A percentile compares a stretch with the other conserved stretches of the same genome.
phyloP scores from a whole-genome alignment of 1,140 invertebrate genomes.

The Drosophila ambigua region DNA sequence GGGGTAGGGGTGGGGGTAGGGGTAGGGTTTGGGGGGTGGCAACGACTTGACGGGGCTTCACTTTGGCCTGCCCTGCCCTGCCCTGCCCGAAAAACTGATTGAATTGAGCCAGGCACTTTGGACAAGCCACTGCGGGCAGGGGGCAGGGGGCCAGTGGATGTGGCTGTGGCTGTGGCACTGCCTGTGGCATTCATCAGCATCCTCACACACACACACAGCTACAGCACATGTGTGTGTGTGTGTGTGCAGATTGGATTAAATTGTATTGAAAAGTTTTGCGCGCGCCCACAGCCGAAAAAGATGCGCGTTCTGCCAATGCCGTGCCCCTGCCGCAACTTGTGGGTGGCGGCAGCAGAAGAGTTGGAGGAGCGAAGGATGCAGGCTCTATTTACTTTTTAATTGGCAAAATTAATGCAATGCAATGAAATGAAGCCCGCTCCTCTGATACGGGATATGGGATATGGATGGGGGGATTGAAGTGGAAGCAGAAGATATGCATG shows the following conservation, averaged over 20 bases:
- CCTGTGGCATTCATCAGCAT: slow-evolving; percentile 12
- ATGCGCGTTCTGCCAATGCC: background rate
- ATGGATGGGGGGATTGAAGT: background rate
- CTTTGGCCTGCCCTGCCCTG: slow-evolving; percentile 18
- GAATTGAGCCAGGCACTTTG: slow-evolving; percentile 37
- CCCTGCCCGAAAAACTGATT: slow-evolving; percentile 40
- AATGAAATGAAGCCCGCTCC: slow-evolving; percentile 73
- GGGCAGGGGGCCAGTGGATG: too few relatives aligned
- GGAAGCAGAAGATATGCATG: too few relatives aligned
- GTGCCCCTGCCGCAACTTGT: background rate
- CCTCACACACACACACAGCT: slow-evolving; percentile 2
- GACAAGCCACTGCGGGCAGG: slow-evolving; percentile 12
- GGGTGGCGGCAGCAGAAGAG: background rate
- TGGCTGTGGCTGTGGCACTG: background rate
- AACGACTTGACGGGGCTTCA: slow-evolving; percentile 11
- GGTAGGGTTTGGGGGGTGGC: too few relatives aligned
- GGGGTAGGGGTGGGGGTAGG: too few relatives aligned
- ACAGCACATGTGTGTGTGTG: background rate
- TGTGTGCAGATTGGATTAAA: slow-evolving; percentile 59
- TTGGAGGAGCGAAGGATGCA: slow-evolving; percentile 58
- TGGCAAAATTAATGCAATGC: slow-evolving; percentile 82
- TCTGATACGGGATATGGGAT: slow-evolving; percentile 21
- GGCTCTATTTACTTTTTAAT: slow-evolving; percentile 82
- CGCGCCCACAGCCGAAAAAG: slow-evolving; percentile 34
- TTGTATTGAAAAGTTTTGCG: slow-evolving; percentile 72